phyloP scores from a whole-genome alignment of 2,113 vertebrate genomes.

The Psettodes erumei region DNA sequence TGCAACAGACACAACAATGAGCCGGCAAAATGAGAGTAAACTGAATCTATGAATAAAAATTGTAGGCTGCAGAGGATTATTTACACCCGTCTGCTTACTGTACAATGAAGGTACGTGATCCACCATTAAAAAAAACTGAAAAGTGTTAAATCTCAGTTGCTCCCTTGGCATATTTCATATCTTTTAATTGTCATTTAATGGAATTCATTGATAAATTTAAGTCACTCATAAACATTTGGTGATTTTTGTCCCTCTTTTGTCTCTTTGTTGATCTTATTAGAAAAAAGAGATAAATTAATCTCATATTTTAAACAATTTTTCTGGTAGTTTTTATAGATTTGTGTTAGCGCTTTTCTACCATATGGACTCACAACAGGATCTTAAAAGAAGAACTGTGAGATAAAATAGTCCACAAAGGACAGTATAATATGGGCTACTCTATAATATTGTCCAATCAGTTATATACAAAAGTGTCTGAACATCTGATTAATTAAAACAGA shows the following conservation, averaged over 20 bases:
- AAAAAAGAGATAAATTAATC: background rate
- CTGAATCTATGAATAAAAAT: conserved; percentile 79
- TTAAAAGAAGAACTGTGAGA: conserved; percentile 14
- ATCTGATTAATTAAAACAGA: conserved; percentile 38
- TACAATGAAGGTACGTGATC: conserved; percentile 32
- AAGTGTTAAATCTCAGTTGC: background rate
- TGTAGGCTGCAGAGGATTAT: conserved; percentile 60
- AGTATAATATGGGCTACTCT: conserved; percentile 3
- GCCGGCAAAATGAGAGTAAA: conserved; percentile 73
- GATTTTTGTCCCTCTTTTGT: background rate
- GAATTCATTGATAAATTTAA: background rate
- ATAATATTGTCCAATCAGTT: background rate
- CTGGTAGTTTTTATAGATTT: background rate
- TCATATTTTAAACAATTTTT: background rate
- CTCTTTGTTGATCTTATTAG: background rate
- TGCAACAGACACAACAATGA: conserved; percentile 82
- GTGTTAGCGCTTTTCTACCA: background rate
- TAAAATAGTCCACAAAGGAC: conserved; percentile 12
- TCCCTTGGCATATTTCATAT: background rate
- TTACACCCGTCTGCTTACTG: conserved; percentile 63
- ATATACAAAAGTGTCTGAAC: conserved; percentile 23
- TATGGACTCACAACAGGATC: background rate
- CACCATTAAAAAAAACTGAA: conserved; percentile 7
- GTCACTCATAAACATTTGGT: background rate
- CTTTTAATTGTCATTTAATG: background rate